A percentile compares a stretch with the other conserved stretches of the same genome.
These are phyloP conservation scores for Phodopus roborovskii DNA, from an alignment of 2,113 vertebrate species.

Conservation along the genomic window DNA sequence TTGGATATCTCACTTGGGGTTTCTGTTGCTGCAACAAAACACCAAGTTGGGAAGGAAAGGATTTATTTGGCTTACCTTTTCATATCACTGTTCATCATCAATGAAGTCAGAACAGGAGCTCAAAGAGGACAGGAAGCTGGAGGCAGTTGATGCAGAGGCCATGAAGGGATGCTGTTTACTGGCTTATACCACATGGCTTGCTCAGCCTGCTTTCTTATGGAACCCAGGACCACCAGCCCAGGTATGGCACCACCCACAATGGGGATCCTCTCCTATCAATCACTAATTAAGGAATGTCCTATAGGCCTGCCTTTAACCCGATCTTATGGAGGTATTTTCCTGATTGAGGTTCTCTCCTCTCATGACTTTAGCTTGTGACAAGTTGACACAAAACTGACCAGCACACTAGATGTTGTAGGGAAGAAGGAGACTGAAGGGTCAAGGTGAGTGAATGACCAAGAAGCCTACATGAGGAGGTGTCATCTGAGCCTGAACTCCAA, in stretches of 20 bases:
- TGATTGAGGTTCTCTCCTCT: not conserved
- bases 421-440: not conserved
- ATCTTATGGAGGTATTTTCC: not conserved
- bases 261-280: not conserved
- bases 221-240: not conserved
- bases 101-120: not conserved
- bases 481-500: not conserved
- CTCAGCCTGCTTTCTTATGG: not conserved
- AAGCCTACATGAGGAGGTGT: not conserved
- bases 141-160: not conserved
- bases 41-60: not conserved
- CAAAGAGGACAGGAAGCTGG: not conserved
- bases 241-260: not conserved
- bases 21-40: not conserved
- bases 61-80: not conserved
- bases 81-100: not conserved
- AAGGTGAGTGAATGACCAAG: not conserved
- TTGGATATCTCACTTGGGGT: not conserved
- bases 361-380: not conserved
- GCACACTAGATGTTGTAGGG: not conserved
- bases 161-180: not conserved
- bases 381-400: not conserved
- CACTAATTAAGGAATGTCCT: not conserved
- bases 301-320: not conserved
- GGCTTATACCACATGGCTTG: not conserved